phyloP scores from a whole-genome alignment of 1,140 invertebrate genomes.

The Formica selysi region DNA sequence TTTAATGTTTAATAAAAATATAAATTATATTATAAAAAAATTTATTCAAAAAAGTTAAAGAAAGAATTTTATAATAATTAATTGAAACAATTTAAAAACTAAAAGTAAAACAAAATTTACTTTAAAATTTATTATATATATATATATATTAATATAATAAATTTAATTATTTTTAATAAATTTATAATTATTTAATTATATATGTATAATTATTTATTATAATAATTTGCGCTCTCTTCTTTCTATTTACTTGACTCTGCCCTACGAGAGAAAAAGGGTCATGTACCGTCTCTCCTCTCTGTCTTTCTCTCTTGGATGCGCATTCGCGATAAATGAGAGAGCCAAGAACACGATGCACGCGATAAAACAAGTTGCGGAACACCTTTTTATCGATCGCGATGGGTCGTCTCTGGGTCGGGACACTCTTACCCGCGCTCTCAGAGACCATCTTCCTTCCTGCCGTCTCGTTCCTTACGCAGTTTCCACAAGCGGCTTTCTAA shows the following conservation, averaged over 20 bases:
- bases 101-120: too few relatives aligned
- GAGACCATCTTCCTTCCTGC: slow-evolving; percentile 22
- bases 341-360: neutral
- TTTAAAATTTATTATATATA: too few relatives aligned
- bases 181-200: too few relatives aligned
- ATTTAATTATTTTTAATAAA: too few relatives aligned
- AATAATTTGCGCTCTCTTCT: neutral
- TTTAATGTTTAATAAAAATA: too few relatives aligned
- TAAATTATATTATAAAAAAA: too few relatives aligned
- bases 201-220: too few relatives aligned
- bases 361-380: slow-evolving; percentile 40
- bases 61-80: too few relatives aligned
- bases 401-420: neutral
- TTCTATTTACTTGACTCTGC: neutral
- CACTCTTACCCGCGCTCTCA: neutral
- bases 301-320: neutral
- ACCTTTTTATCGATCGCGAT: slow-evolving; percentile 56
- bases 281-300: neutral
- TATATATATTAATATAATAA: too few relatives aligned
- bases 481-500: slow-evolving; percentile 30
- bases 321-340: slow-evolving; percentile 1
- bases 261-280: neutral
- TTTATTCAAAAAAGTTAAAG: too few relatives aligned
- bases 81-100: too few relatives aligned
- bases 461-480: slow-evolving; percentile 15